These are phyloP conservation scores for Peromyscus eremicus DNA, from an alignment of 2,797 vertebrate genomes.

Conservation along the genomic window DNA sequence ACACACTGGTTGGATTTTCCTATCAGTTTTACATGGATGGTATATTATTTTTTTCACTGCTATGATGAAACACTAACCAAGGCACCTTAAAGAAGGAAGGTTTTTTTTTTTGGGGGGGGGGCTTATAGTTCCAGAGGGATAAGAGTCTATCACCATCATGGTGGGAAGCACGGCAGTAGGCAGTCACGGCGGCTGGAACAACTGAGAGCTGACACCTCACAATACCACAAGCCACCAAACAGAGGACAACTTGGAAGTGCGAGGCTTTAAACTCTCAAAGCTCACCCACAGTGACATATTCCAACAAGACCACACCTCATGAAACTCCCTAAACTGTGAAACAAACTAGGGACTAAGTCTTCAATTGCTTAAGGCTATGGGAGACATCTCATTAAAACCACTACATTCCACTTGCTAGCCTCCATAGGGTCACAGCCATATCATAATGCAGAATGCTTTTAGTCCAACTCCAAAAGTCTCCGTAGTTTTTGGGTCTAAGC, in stretches of 20 bases:
- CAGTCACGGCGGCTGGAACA: neutral
- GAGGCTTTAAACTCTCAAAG: neutral
- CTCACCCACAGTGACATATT: neutral
- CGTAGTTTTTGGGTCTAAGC: neutral
- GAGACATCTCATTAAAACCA: neutral
- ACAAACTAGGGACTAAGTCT: neutral
- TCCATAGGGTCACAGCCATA: neutral
- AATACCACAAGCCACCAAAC: neutral
- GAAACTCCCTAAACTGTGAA: neutral
- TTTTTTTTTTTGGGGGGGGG: neutral
- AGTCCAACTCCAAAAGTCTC: neutral
- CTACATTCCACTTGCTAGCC: neutral
- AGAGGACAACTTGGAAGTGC: neutral
- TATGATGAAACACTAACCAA: neutral
- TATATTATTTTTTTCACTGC: neutral
- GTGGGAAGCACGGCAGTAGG: neutral
- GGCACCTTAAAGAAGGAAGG: neutral
- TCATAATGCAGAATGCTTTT: neutral
- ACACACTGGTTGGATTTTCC: constrained; percentile 70
- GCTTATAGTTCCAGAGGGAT: neutral
- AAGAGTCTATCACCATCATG: neutral
- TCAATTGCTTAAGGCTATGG: neutral
- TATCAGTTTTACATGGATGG: constrained; percentile 23
- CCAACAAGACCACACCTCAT: neutral
- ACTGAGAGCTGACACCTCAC: neutral